Percentiles rank a stretch among this genome's conserved stretches.
Evolutionary conservation across 2,888 invertebrate species (phyloP).

Genomic region (Standfussiana lucernea): DNA sequence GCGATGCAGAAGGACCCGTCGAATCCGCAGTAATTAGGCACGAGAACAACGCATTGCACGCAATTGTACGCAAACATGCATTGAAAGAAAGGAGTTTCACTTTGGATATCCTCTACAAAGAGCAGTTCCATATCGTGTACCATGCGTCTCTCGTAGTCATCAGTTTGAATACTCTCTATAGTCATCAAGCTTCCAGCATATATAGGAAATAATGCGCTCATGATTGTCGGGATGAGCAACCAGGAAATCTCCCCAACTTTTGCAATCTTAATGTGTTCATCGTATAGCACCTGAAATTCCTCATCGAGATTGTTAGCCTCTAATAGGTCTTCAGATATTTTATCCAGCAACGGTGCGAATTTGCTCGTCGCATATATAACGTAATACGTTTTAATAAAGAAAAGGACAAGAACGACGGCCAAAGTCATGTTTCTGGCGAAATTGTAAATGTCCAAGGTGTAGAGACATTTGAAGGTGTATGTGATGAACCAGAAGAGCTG

Average conservation of each 20-base stretch:
- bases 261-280: conserved; percentile 74
- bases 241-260: conserved; percentile 76
- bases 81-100: conserved; percentile 80
- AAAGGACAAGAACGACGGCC: conserved; percentile 75
- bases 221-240: conserved; percentile 76
- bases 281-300: conserved; percentile 77
- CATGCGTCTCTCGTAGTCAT: conserved; percentile 76
- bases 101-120: conserved; percentile 79
- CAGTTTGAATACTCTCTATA: conserved; percentile 76
- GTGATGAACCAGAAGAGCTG: conserved; percentile 78
- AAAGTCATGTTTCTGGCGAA: conserved; percentile 79
- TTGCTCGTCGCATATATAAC: conserved; percentile 73
- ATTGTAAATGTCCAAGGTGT: conserved; percentile 76
- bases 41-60: conserved; percentile 73
- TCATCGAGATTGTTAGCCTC: conserved; percentile 76
- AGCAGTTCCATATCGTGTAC: conserved; percentile 82
- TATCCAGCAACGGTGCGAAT: conserved; percentile 74
- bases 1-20: conserved; percentile 84
- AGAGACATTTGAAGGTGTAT: conserved; percentile 76
- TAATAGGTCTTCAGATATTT: conserved; percentile 77
- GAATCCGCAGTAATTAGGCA: conserved; percentile 79
- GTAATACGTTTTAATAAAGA: conserved; percentile 81
- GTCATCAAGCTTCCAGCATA: conserved; percentile 76
- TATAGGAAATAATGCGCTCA: conserved; percentile 78
- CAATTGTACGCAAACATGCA: conserved; percentile 79